A percentile compares a stretch with the other conserved stretches of the same genome.
Conservation (phyloP, 2,113 vertebrate species). For the Thalassarche chlororhynchos region DNA sequence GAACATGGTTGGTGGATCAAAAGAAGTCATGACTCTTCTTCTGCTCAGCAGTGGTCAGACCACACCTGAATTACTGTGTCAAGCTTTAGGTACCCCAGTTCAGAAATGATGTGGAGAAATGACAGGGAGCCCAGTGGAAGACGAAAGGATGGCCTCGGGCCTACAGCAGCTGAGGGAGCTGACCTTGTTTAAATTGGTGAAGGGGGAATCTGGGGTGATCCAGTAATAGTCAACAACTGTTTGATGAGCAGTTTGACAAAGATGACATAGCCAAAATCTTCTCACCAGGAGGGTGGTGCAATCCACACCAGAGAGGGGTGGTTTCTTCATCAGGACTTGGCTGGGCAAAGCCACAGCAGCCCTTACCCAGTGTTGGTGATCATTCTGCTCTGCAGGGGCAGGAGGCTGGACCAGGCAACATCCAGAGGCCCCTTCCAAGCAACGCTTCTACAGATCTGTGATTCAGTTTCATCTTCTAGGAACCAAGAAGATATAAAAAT, state of each 20-base stretch:
- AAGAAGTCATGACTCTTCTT: not conserved
- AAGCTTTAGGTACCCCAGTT: not conserved
- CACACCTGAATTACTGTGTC: not conserved
- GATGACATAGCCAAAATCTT: not conserved
- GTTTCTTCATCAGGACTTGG: not conserved
- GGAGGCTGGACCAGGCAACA: not conserved
- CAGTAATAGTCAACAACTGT: not conserved
- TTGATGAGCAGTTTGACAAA: not conserved
- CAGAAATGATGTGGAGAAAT: not conserved
- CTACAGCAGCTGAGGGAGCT: not conserved
- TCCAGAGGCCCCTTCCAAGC: not conserved
- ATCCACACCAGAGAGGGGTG: no score
- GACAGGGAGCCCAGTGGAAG: not conserved
- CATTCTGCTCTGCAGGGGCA: not conserved
- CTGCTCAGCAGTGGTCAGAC: not conserved
- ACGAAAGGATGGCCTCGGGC: not conserved
- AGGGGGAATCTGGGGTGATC: not conserved
- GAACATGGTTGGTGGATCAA: rapidly evolving
- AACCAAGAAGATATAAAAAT: not conserved
- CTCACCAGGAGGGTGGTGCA: not conserved
- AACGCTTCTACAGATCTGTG: not conserved
- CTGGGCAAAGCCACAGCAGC: not conserved
- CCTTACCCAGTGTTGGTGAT: not conserved
- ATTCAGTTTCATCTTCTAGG: not conserved
- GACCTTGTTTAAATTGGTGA: not conserved